phyloP scores from a whole-genome alignment of 30 jellyfish, hydroid and myxozoan species.

The Hydractinia echinata region DNA sequence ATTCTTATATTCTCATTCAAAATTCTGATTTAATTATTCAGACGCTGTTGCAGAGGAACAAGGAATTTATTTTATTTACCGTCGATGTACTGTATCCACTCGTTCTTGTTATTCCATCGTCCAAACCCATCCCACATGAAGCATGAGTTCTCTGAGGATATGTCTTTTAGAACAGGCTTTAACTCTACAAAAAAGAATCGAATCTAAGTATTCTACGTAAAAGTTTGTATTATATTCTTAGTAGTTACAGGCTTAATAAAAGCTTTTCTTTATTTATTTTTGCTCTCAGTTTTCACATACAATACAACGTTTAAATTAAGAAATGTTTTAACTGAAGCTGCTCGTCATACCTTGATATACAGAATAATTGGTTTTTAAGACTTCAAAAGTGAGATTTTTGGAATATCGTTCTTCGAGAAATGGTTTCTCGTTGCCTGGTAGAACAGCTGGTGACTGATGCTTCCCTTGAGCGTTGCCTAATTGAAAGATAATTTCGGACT shows the following conservation, averaged over 20 bases:
- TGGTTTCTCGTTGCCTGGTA: slow-evolving; percentile 87
- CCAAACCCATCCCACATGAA: slow-evolving; percentile 93
- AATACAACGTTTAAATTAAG: not conserved
- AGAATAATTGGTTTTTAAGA: slow-evolving; percentile 22
- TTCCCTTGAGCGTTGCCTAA: slow-evolving; percentile 93
- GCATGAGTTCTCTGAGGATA: slow-evolving; percentile 59
- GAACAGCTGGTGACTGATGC: slow-evolving; percentile 73
- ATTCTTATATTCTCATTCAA: no score
- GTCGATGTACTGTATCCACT: slow-evolving; percentile 54
- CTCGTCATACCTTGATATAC: slow-evolving; percentile 52
- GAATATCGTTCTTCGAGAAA: slow-evolving; percentile 50
- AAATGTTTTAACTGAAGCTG: not conserved
- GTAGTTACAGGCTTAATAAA: slow-evolving; percentile 19
- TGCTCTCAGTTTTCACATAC: not conserved
- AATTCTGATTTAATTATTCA: no score
- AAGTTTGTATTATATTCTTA: not conserved
- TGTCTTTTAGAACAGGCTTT: not conserved
- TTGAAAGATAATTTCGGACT: not conserved
- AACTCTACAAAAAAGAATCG: slow-evolving; percentile 2
- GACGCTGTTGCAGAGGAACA: no score
- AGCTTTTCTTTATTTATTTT: no score
- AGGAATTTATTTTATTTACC: slow-evolving; percentile 28
- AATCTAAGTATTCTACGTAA: not conserved
- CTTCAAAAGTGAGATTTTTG: slow-evolving; percentile 43
- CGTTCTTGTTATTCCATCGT: slow-evolving; percentile 46